Conservation (phyloP, 2,113 vertebrate genomes). For the Bufo bufo region DNA sequence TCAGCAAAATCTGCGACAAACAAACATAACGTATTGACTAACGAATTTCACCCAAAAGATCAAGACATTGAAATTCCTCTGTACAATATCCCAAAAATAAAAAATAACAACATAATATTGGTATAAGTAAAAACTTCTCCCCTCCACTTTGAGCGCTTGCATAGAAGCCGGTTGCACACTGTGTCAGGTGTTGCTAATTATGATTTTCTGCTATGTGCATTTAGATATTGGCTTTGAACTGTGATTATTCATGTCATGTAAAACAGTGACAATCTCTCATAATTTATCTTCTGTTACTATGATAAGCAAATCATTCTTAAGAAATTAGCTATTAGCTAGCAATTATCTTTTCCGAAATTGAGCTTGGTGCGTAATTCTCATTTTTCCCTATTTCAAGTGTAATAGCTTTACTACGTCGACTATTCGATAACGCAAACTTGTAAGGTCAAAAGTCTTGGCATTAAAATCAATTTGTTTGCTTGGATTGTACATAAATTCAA, state of each 20-base stretch:
- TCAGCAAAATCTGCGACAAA: too few species aligned
- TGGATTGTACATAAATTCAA: conserved; percentile 90
- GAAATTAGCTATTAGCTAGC: conserved; percentile 58
- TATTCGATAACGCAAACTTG: conserved; percentile 62
- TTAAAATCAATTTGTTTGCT: conserved; percentile 81
- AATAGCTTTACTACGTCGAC: conserved; percentile 59
- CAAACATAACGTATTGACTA: too few species aligned
- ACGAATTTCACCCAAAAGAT: too few species aligned
- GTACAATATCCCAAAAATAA: too few species aligned
- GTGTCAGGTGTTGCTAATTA: conserved; percentile 57
- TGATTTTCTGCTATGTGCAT: conserved; percentile 55
- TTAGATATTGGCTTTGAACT: conserved; percentile 51
- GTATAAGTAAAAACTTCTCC: conserved; percentile 16
- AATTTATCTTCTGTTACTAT: conserved; percentile 54
- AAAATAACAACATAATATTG: neutral
- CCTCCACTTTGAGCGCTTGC: conserved; percentile 23
- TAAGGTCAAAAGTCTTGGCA: conserved; percentile 68
- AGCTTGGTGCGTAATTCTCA: conserved; percentile 32
- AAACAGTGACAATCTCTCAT: conserved; percentile 53
- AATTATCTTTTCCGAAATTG: conserved; percentile 52
- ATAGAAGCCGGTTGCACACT: conserved; percentile 46
- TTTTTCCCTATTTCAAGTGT: conserved; percentile 21
- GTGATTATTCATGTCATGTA: conserved; percentile 59
- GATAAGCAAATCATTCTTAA: conserved; percentile 60
- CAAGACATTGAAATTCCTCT: too few species aligned